These are phyloP conservation scores for Malacoraja senta DNA, from an alignment of 2,797 vertebrate species.

Conservation along the genomic window DNA sequence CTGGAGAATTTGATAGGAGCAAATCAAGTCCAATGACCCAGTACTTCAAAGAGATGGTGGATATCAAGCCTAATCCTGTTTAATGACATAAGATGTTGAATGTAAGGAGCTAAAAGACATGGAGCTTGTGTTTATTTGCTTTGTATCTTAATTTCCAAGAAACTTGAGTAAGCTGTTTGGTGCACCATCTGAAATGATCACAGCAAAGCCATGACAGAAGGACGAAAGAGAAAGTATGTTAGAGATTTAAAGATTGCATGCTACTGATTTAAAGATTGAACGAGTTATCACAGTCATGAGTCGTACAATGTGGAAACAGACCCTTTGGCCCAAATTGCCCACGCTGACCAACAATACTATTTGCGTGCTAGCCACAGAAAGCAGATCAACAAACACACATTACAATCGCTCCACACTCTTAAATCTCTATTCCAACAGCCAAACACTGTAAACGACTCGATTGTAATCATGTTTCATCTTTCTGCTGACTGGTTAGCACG, in stretches of 20 bases:
- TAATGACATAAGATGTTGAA: not conserved
- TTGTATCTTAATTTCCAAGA: not conserved
- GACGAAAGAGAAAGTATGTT: not conserved
- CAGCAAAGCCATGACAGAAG: too few species aligned
- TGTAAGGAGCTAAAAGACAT: not conserved
- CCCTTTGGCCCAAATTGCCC: too few species aligned
- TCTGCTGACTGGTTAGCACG: too few species aligned
- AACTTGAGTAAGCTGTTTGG: not conserved
- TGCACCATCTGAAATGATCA: not conserved
- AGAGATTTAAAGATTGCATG: not conserved
- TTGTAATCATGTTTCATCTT: too few species aligned
- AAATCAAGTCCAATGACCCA: not conserved
- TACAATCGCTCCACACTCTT: too few species aligned
- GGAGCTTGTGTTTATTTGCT: not conserved
- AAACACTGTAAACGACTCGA: too few species aligned
- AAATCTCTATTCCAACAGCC: too few species aligned
- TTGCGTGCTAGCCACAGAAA: too few species aligned
- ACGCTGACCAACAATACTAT: too few species aligned
- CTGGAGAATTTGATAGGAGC: not conserved
- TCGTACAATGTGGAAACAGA: too few species aligned
- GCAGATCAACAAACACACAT: too few species aligned
- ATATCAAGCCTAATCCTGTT: not conserved
- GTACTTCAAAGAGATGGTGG: not conserved
- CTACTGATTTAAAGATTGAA: not conserved
- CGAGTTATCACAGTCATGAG: too few species aligned